Conservation (phyloP, 2,113 vertebrate genomes). For the Zingel zingel region DNA sequence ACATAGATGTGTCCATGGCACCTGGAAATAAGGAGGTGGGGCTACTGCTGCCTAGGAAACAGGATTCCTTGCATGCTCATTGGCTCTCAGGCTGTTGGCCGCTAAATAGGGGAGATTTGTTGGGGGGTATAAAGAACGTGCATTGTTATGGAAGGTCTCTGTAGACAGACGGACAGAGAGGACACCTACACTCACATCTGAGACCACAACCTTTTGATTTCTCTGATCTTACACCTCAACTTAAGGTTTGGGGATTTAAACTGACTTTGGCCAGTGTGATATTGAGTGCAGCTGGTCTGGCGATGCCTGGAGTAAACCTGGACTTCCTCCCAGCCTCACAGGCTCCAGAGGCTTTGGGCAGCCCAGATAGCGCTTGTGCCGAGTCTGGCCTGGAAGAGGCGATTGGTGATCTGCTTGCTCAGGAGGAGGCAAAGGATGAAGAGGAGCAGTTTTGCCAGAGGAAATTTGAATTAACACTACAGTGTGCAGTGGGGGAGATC, state of each 20-base stretch:
- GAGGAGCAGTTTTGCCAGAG: constrained; percentile 55
- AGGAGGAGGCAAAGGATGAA: constrained; percentile 49
- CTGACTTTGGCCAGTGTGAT: constrained; percentile 9
- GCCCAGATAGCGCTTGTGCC: constrained; percentile 66
- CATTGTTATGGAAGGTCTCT: constrained; percentile 54
- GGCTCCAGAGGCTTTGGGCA: constrained; percentile 44
- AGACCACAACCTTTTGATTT: neutral
- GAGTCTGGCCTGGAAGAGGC: constrained; percentile 81
- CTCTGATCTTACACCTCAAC: neutral
- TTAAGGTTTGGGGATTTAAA: constrained; percentile 10
- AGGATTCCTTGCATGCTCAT: constrained; percentile 73
- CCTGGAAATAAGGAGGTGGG: constrained; percentile 73
- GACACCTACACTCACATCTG: constrained; percentile 6
- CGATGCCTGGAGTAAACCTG: constrained; percentile 89
- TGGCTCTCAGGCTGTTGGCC: constrained; percentile 66
- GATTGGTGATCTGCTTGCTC: constrained; percentile 76
- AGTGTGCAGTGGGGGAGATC: constrained; percentile 83
- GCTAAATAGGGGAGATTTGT: constrained; percentile 65
- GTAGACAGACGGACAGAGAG: constrained; percentile 27
- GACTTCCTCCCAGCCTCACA: constrained; percentile 72
- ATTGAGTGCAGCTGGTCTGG: constrained; percentile 9
- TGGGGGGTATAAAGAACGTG: constrained; percentile 75
- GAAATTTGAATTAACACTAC: constrained; percentile 74
- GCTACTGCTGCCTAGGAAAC: constrained; percentile 74
- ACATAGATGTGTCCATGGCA: constrained; percentile 77